Conservation (phyloP, 1,140 invertebrate genomes). For the Procambarus virginalis region DNA sequence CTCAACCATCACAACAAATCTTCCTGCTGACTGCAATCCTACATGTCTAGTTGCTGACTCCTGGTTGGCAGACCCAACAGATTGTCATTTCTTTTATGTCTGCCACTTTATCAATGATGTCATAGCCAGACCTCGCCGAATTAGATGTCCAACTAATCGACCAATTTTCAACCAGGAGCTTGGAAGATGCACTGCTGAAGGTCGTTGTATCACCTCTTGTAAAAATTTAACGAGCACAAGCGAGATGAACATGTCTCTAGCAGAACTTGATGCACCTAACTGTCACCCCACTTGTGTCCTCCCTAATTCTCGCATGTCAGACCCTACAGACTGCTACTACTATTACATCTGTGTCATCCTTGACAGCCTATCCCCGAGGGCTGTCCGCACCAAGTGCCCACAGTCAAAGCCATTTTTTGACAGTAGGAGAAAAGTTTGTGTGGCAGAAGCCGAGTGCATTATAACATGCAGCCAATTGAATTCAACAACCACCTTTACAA, state of each 20-base stretch:
- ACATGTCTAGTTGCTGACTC: conserved; percentile 46
- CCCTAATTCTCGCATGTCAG: conserved; percentile 32
- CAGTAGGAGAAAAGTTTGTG: conserved; percentile 20
- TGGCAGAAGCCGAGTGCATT: conserved; percentile 21
- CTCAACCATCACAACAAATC: neutral
- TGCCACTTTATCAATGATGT: conserved; percentile 43
- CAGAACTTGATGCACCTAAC: neutral
- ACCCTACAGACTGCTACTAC: conserved; percentile 38
- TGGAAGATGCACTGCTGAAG: conserved; percentile 22
- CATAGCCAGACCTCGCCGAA: conserved; percentile 34
- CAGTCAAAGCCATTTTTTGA: conserved; percentile 30
- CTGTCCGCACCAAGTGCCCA: conserved; percentile 32
- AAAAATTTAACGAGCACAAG: neutral
- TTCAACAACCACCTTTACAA: neutral
- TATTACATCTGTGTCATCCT: conserved; percentile 40
- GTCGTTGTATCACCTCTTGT: conserved; percentile 25
- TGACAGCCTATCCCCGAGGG: neutral
- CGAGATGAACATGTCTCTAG: neutral
- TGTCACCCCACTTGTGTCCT: conserved; percentile 29
- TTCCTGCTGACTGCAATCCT: conserved; percentile 16
- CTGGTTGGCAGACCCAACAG: conserved; percentile 47
- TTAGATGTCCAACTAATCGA: conserved; percentile 16
- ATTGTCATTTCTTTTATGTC: conserved; percentile 54
- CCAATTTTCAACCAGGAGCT: conserved; percentile 42
- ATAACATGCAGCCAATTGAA: neutral